These are phyloP conservation scores for Amiota mariae DNA, from an alignment of 2,888 invertebrate genomes.

Conservation along the genomic window DNA sequence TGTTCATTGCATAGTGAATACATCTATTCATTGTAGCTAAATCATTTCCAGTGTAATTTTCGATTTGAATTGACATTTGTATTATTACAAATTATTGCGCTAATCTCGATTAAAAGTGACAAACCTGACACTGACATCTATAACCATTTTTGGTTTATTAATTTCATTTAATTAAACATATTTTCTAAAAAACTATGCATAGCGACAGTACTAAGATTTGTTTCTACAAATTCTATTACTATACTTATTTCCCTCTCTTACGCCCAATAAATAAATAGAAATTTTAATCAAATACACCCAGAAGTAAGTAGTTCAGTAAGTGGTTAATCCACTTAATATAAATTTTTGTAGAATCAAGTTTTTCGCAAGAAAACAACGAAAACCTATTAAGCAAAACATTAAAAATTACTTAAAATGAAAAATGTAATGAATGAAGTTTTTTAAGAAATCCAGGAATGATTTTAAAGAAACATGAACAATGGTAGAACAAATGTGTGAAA, in stretches of 20 bases:
- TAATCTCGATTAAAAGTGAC: background rate
- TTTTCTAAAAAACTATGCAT: slow-evolving; percentile 22
- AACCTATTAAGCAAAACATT: slow-evolving; percentile 5
- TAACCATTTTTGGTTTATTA: slow-evolving; percentile 38
- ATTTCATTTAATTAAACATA: slow-evolving; percentile 40
- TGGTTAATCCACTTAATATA: background rate
- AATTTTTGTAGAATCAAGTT: too few relatives aligned
- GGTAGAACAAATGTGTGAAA: too few relatives aligned
- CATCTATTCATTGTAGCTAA: too few relatives aligned
- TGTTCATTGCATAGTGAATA: too few relatives aligned
- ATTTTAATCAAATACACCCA: background rate
- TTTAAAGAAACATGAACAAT: too few relatives aligned
- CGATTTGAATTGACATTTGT: too few relatives aligned
- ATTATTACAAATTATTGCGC: too few relatives aligned
- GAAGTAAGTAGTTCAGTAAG: background rate
- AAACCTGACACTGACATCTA: slow-evolving; percentile 35
- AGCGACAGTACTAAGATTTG: background rate
- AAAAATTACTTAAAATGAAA: slow-evolving; percentile 1
- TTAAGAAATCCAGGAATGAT: too few relatives aligned
- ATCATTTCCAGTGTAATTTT: too few relatives aligned
- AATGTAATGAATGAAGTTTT: background rate
- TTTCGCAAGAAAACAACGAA: background rate
- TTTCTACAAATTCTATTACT: background rate
- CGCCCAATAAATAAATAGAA: background rate
- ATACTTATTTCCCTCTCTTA: background rate